Evolutionary conservation across 2,113 vertebrate genomes (phyloP).

Genomic region (Muntiacus reevesi): DNA sequence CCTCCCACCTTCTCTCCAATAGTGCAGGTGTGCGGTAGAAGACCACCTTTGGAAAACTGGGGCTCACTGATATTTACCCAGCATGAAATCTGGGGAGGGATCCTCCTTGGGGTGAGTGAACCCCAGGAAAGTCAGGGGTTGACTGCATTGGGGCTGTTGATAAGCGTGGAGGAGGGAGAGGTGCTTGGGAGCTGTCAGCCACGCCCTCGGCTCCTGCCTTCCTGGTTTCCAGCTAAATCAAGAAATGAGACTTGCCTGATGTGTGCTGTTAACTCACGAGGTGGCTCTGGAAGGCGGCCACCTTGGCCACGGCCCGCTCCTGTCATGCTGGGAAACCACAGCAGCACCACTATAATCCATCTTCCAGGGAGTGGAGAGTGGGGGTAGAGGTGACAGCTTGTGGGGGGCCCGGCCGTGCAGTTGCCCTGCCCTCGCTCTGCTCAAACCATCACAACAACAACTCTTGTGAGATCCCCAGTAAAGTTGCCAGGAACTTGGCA

Average conservation of each 20-base stretch:
- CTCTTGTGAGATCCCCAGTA: neutral
- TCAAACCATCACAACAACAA: neutral
- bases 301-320: fast-evolving
- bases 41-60: neutral
- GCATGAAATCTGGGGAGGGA: neutral
- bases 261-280: fast-evolving
- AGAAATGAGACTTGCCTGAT: fast-evolving
- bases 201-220: fast-evolving
- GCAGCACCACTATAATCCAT: neutral
- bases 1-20: neutral
- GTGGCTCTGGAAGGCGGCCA: neutral
- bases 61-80: fast-evolving
- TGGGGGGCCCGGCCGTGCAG: fast-evolving
- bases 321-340: neutral
- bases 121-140: fast-evolving
- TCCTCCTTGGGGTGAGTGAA: fast-evolving
- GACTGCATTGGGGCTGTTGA: fast-evolving
- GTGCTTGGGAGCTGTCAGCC: neutral
- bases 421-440: neutral
- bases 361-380: neutral
- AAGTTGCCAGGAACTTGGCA: too few species aligned
- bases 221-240: neutral
- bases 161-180: fast-evolving
- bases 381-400: neutral
- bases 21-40: neutral